Percentiles rank a stretch among this genome's conserved stretches.
Evolutionary conservation across 1,140 invertebrate species (phyloP).

Genomic region (Mycetomoellerius zeteki): DNA sequence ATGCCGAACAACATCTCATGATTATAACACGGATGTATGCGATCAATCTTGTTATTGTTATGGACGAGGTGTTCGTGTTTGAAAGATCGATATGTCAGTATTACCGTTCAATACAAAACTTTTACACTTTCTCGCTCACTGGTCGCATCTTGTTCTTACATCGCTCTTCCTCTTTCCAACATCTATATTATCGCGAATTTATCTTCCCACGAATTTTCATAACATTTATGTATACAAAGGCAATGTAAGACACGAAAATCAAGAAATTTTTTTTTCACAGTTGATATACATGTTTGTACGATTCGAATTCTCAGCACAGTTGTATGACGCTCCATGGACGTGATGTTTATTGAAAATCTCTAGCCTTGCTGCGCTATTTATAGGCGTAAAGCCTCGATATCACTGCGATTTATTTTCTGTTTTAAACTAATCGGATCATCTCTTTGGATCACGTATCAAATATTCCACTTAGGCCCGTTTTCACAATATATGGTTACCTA

Average conservation of each 20-base stretch:
- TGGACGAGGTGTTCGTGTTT: background rate
- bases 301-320: constrained; percentile 12
- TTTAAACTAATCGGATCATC: too few relatives aligned
- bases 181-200: background rate
- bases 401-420: constrained; percentile 19
- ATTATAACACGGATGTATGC: background rate
- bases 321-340: background rate
- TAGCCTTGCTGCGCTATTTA: constrained; percentile 6
- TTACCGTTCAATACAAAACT: constrained; percentile 15
- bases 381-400: background rate
- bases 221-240: background rate
- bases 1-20: background rate
- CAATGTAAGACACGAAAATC: background rate
- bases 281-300: background rate
- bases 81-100: background rate
- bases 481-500: too few relatives aligned
- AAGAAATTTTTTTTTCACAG: background rate
- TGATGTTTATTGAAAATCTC: background rate
- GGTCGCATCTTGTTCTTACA: background rate
- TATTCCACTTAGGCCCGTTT: background rate
- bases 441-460: background rate
- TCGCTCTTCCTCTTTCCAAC: background rate
- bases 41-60: background rate
- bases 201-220: background rate
- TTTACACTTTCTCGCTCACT: background rate